A percentile compares a stretch with the other conserved stretches of the same genome.
Conservation (phyloP, 2,797 vertebrate species). For the Nothura maculosa region DNA sequence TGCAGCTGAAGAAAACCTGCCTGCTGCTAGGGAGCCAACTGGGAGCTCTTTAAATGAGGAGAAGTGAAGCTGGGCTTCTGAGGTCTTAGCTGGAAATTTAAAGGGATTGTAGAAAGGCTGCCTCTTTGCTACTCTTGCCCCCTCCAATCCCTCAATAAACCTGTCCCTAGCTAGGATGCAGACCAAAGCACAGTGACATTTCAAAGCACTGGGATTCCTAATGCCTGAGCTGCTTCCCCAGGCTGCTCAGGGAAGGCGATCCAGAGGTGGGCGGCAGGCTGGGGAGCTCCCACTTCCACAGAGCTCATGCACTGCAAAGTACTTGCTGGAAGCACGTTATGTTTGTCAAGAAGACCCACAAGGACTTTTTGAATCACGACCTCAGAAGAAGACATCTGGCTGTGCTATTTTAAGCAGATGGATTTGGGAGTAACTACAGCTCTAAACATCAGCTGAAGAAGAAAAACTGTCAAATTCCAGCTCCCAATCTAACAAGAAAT, state of each 20-base stretch:
- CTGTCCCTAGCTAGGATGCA: rapidly evolving
- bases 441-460: not conserved
- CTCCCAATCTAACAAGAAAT: not conserved
- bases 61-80: not conserved
- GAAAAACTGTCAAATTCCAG: not conserved
- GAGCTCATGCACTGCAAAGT: rapidly evolving
- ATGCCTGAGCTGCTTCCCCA: rapidly evolving
- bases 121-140: rapidly evolving
- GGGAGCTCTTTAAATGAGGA: not conserved
- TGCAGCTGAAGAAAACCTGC: not conserved
- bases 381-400: not conserved
- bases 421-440: not conserved
- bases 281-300: rapidly evolving
- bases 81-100: not conserved
- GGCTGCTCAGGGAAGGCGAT: not conserved
- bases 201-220: not conserved
- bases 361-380: not conserved
- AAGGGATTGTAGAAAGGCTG: not conserved
- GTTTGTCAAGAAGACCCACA: not conserved
- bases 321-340: not conserved
- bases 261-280: not conserved
- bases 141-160: not conserved
- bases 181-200: not conserved
- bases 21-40: not conserved
- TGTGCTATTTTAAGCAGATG: not conserved